Conservation (phyloP, 2,888 invertebrate species). For the Hipparchia semele region DNA sequence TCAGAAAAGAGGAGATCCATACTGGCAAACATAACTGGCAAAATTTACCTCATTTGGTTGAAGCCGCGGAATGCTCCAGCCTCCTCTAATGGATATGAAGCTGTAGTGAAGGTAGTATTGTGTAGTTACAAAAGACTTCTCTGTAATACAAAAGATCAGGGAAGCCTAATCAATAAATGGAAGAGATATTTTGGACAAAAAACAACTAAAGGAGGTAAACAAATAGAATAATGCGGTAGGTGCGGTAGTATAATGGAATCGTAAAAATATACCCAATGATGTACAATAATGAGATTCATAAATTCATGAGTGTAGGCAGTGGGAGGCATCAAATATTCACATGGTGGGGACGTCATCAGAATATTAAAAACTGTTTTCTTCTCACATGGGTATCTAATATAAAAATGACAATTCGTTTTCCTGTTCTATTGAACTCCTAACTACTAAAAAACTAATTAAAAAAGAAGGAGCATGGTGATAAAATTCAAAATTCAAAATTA, state of each 20-base stretch:
- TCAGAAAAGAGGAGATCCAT: no score
- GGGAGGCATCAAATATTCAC: constrained; percentile 57
- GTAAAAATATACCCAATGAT: constrained; percentile 45
- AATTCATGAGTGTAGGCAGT: constrained; percentile 55
- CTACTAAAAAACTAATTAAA: no score
- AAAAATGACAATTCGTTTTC: constrained; percentile 34
- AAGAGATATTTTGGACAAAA: constrained; percentile 13
- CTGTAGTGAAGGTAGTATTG: no score
- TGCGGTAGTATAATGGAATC: constrained; percentile 38
- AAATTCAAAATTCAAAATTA: no score
- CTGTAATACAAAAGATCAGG: not conserved
- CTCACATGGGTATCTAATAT: constrained; percentile 45
- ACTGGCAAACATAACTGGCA: no score
- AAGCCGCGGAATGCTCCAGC: no score
- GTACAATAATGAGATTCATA: constrained; percentile 64
- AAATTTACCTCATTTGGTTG: no score
- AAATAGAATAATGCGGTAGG: constrained; percentile 34
- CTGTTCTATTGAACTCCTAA: no score
- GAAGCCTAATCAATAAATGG: not conserved
- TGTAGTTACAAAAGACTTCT: no score
- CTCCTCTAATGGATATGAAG: no score
- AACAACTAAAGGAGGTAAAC: constrained; percentile 33
- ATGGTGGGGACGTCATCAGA: constrained; percentile 51
- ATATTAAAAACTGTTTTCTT: constrained; percentile 62
- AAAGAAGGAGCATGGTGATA: not conserved